These are phyloP conservation scores for Drosophila multiciliata DNA, from an alignment of 2,888 invertebrate genomes.

Conservation along the genomic window DNA sequence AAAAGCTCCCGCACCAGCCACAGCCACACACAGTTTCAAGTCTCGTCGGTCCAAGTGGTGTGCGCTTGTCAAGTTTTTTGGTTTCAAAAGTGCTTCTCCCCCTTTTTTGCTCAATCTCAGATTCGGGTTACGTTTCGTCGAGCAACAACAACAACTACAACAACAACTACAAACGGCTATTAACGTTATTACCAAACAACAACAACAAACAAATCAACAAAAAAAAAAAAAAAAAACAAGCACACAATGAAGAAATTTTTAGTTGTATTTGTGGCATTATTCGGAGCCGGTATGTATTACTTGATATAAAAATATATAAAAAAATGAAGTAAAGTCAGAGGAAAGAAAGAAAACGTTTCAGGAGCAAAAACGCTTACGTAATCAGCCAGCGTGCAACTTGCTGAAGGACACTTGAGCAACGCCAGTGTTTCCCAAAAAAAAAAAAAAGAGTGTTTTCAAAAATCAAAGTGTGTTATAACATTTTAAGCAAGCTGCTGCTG, in stretches of 20 bases:
- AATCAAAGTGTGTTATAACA: conserved; percentile 71
- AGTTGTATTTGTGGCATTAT: conserved; percentile 87
- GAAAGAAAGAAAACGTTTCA: conserved; percentile 9
- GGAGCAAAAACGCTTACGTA: conserved; percentile 56
- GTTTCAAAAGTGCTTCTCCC: conserved; percentile 62
- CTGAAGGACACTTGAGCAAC: conserved; percentile 68
- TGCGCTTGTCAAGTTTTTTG: conserved; percentile 79
- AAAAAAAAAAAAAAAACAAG: conserved; percentile 56
- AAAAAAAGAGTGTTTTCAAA: conserved; percentile 33
- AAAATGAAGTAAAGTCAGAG: not conserved
- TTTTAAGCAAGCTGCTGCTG: conserved; percentile 22
- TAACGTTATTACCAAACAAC: conserved; percentile 19
- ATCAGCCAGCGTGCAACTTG: conserved; percentile 35
- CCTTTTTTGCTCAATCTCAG: conserved; percentile 25
- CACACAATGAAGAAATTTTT: conserved; percentile 85
- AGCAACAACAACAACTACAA: conserved; percentile 45
- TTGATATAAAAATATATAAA: conserved; percentile 31
- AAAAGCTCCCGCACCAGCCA: conserved; percentile 85
- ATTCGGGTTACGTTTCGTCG: conserved; percentile 66
- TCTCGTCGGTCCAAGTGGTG: conserved; percentile 85
- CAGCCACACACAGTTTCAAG: conserved; percentile 84
- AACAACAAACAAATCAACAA: conserved; percentile 24
- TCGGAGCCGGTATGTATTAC: conserved; percentile 89
- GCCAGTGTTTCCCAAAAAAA: conserved; percentile 13
- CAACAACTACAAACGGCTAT: conserved; percentile 23